A percentile compares a stretch with the other conserved stretches of the same genome.
Conservation (phyloP, 2,797 vertebrate genomes). For the Jordanella pulchra region DNA sequence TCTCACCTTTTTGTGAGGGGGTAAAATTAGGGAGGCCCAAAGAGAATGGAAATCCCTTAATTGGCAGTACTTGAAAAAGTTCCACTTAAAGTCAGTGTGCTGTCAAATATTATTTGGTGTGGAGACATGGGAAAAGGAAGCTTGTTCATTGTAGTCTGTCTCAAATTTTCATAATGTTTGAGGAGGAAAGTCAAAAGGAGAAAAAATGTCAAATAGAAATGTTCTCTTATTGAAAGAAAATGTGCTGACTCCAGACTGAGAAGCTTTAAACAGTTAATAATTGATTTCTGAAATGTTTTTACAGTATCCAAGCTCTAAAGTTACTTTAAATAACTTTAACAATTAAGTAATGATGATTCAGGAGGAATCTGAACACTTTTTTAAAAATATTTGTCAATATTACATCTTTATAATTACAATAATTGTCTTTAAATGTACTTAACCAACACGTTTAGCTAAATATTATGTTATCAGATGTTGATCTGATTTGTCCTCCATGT, state of each 20-base stretch:
- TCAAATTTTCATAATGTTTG: not conserved
- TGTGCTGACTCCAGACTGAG: not conserved
- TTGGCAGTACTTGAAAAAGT: constrained; percentile 22
- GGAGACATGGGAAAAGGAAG: not conserved
- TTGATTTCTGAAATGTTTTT: not conserved
- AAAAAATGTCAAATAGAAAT: not conserved
- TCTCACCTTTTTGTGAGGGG: constrained; percentile 35
- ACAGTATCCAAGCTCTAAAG: not conserved
- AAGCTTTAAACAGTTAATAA: not conserved
- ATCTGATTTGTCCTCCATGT: not conserved
- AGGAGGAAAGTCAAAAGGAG: not conserved
- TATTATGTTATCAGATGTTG: not conserved
- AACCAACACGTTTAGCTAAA: not conserved
- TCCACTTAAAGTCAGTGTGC: constrained; percentile 3
- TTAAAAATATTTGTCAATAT: no score
- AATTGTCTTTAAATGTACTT: no score
- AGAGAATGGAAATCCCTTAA: constrained; percentile 26
- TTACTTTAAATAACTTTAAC: not conserved
- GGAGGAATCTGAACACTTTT: no score
- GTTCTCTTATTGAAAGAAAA: not conserved
- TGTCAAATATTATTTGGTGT: constrained; percentile 1
- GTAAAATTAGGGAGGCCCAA: constrained; percentile 11
- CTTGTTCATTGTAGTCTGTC: not conserved
- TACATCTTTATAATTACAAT: no score
- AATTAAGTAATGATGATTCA: no score